Conservation (phyloP, 1,140 invertebrate species). For the Aplysia californica region DNA sequence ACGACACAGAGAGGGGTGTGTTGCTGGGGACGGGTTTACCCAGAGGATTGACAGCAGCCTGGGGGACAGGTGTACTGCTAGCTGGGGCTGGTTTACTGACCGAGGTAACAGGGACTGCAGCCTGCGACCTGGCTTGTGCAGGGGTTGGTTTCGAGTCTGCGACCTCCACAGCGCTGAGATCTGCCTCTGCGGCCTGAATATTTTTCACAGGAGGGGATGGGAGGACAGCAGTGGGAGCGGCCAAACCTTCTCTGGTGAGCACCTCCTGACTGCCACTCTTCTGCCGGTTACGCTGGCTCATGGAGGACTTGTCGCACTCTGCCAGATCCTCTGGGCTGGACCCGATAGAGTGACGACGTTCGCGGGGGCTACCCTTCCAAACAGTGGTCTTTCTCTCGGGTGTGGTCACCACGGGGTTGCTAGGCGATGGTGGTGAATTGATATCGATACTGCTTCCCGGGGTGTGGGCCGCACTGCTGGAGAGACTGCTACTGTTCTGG, state of each 20-base stretch:
- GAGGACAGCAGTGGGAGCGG: no score
- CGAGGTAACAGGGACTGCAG: no score
- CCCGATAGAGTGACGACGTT: constrained; percentile 59
- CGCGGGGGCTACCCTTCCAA: constrained; percentile 57
- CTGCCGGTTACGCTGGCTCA: constrained; percentile 24
- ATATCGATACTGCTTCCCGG: constrained; percentile 13
- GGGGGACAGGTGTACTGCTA: no score
- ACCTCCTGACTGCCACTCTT: constrained; percentile 44
- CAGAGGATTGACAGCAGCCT: no score
- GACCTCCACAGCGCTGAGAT: no score
- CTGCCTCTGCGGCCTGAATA: no score
- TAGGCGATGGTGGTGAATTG: constrained; percentile 5
- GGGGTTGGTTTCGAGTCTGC: no score
- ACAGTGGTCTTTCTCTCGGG: constrained; percentile 40
- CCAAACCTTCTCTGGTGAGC: constrained; percentile 26
- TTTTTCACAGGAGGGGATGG: no score
- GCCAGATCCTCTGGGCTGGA: constrained; percentile 54
- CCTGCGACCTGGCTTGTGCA: no score
- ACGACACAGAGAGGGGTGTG: no score
- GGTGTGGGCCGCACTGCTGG: neutral
- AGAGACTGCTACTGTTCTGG: constrained; percentile 28
- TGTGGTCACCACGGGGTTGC: constrained; percentile 19
- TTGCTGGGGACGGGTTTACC: no score
- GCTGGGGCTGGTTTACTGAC: no score
- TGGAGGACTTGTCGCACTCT: constrained; percentile 17